Evolutionary conservation across 2,888 invertebrate species (phyloP), one percentile per base, ranked within the genome.

Genomic region (Ichneumoninae sp.): DNA sequence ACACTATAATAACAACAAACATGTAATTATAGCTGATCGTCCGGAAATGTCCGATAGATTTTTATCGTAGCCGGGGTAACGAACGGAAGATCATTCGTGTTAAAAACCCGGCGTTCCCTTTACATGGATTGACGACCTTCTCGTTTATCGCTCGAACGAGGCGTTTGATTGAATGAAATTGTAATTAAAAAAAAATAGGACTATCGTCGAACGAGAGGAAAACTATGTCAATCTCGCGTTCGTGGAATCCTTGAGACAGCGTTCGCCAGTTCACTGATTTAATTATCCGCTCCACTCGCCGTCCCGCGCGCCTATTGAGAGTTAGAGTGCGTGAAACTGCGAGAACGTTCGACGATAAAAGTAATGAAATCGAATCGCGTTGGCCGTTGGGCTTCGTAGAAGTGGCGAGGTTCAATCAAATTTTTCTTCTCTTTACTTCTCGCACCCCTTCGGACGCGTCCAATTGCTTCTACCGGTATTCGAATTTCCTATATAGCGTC

Each of bases 341-440:
- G 40, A 54, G 66, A 8, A 60, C 52, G 26, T 66, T 80, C 57
- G 57, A 57, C 75, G 69, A 76, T 71, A 76, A 66, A 79, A 79
- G 65, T 79, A 79, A 80, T 72, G 75, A 83, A 80, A 76, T 80
- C 70, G 79, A 75, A 80, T 80, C 70, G 79, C 40, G 60, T 70
- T 70, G 54, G 54, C 44, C 10, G 22, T 19, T 54, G 10, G 47
- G 62, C 52, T 77, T 54, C 57, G 44, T 22, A 40, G 52, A 40
- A 62, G 36, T 30, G 13, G 22, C 22, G 44, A 26, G 33, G 78
- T 70, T 65, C 44, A 79, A 69, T 66, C 69, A 33, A 69, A 79
- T 83, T 70, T 83, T 50, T 57, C 52, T 66, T 65, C 62, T 75
- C 50, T n/a, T 22, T 30, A 40, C 10, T 52, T 68, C 26, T 52